phyloP scores from a whole-genome alignment of 2,113 vertebrate species.

The Podocnemis expansa region DNA sequence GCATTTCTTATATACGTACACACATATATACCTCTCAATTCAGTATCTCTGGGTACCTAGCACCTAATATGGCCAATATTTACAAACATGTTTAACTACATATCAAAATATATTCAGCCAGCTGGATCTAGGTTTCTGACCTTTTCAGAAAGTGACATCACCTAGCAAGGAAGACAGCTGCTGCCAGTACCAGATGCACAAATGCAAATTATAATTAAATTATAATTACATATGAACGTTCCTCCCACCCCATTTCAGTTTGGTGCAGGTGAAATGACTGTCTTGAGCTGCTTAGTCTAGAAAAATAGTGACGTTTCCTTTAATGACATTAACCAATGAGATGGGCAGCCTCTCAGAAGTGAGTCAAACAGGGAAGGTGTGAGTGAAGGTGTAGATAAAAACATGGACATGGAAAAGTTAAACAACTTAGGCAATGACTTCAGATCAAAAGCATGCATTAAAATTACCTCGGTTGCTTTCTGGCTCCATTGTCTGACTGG shows the following conservation, averaged over 20 bases:
- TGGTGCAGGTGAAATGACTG: not conserved
- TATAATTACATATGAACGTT: not conserved
- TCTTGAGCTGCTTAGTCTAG: not conserved
- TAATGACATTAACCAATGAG: not conserved
- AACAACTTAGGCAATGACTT: not conserved
- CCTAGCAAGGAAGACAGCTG: not conserved
- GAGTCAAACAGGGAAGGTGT: not conserved
- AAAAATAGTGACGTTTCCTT: not conserved
- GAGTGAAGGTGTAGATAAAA: rapidly evolving
- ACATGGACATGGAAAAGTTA: not conserved
- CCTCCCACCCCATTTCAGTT: not conserved
- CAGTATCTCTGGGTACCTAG: not conserved
- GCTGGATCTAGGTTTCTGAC: not conserved
- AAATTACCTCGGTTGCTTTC: conserved; percentile 72
- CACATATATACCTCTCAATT: too few species aligned
- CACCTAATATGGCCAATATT: not conserved
- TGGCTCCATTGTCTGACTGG: conserved; percentile 50
- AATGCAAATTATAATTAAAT: not conserved
- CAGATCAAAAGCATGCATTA: rapidly evolving
- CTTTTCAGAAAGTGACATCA: not conserved
- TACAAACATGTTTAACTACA: not conserved
- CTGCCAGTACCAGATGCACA: not conserved
- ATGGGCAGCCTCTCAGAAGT: not conserved
- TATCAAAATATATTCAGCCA: not conserved
- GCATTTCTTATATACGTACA: not conserved